Base-by-base conservation (phyloP, 1,140 invertebrate genomes). In the Drosophila jambulina region DNA sequence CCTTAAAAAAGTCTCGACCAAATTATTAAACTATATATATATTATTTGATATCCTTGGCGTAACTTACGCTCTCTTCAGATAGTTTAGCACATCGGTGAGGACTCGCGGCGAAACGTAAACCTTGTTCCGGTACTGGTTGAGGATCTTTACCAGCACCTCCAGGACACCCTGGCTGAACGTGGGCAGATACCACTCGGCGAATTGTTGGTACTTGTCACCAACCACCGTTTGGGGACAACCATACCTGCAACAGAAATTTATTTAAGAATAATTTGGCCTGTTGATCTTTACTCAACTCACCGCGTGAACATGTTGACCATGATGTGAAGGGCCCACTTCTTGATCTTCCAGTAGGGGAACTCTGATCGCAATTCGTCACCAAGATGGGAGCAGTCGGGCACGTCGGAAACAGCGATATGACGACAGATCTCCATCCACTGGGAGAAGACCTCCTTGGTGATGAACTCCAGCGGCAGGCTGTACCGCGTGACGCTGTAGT, bases 291-390 rank as follows among this genome's bases (percentile, higher is more conserved):
- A 96, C 96, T 8, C 1, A 57, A 70, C 67, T 25, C 42, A 87
- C 77, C 98, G 96, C 94, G 99, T 99, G 94, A 99, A 99, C 93
- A 99, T 96, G 91, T 98, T 95, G 57, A 97, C 95, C 59, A 99
- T 94, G 69, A 98, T 99, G 91, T 99, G 98, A 9, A 99, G 93
- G 3, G 98, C 97, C 99, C 99, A 99, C 92, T 99, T 99, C 93
- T 99, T 99, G 81, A 97, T 97, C 93, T 99, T 99, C 99, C 99
- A 99, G 96, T 98, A 99, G 9, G 98, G 95, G 45, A 98, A 94
- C 90, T 99, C 97, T 19, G 96, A 95, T 43, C 97, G 94, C 76
- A 99, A 98, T 63, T 99, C 98, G 77, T 98, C 97, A 29, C 96
- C 95, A 84, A 95, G 94, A 43, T 96, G 94, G 0, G 96, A 96